Evolutionary conservation across 1,140 invertebrate species (phyloP).

Genomic region (Zaprionus ornatus): DNA sequence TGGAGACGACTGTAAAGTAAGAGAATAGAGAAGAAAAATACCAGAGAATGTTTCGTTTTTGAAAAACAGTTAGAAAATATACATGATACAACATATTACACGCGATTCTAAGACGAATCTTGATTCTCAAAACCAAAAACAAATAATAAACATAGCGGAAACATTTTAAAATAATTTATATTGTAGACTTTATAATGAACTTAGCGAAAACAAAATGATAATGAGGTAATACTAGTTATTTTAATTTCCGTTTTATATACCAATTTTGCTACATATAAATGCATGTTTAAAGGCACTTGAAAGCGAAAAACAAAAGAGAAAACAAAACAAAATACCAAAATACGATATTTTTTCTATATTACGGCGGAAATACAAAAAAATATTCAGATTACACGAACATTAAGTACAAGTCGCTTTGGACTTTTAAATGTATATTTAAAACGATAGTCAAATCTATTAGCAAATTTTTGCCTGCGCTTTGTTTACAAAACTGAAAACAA

Average conservation of each 20-base stretch:
- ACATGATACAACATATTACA: not conserved
- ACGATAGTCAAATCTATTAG: slow-evolving; percentile 80
- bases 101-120: slow-evolving; percentile 24
- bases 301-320: slow-evolving; percentile 34
- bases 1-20: slow-evolving; percentile 2
- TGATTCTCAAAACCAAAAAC: slow-evolving; percentile 17
- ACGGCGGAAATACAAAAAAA: slow-evolving; percentile 50
- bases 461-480: slow-evolving; percentile 82
- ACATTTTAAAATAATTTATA: slow-evolving; percentile 34
- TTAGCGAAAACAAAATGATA: slow-evolving; percentile 11
- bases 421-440: slow-evolving; percentile 65
- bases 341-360: slow-evolving; percentile 77
- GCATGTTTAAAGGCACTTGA: slow-evolving; percentile 57
- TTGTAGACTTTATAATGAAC: slow-evolving; percentile 27
- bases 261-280: slow-evolving; percentile 50
- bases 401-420: slow-evolving; percentile 62
- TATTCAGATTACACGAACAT: slow-evolving; percentile 35
- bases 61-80: slow-evolving; percentile 3
- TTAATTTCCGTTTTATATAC: slow-evolving; percentile 70
- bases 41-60: not conserved
- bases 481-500: slow-evolving; percentile 59
- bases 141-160: slow-evolving; percentile 27
- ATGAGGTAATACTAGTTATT: slow-evolving; percentile 20
- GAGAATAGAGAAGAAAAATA: slow-evolving; percentile 6
- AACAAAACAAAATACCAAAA: slow-evolving; percentile 26